Conservation (phyloP, 2,797 vertebrate genomes). For the Halcyon chelicuti region DNA sequence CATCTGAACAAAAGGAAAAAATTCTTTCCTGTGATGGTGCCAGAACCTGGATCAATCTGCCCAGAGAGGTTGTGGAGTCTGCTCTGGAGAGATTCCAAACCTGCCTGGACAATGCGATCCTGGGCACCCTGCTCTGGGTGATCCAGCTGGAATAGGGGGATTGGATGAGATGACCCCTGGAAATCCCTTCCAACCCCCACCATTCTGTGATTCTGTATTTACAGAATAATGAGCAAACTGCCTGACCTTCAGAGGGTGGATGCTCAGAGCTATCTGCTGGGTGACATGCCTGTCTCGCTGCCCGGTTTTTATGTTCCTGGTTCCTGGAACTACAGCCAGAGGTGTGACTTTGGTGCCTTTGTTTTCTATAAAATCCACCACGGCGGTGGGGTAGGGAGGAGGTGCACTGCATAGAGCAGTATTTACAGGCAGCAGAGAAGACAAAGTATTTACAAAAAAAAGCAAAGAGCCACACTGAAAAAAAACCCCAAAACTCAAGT, state of each 20-base stretch:
- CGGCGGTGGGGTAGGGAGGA: fast-evolving
- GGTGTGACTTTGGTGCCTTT: background rate
- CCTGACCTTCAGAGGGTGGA: background rate
- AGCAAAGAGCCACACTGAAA: background rate
- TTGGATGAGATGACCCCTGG: too few species aligned
- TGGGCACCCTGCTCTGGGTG: too few species aligned
- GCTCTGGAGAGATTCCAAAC: too few species aligned
- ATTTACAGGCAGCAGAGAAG: background rate
- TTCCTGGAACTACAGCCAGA: background rate
- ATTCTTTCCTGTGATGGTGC: background rate
- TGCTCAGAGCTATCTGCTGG: background rate
- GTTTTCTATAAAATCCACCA: background rate
- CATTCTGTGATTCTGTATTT: background rate
- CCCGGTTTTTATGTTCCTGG: background rate
- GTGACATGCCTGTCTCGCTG: background rate
- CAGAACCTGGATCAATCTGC: too few species aligned
- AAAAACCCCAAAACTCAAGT: background rate
- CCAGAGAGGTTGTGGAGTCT: too few species aligned
- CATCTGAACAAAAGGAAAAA: background rate
- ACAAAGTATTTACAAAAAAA: background rate
- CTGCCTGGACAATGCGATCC: too few species aligned
- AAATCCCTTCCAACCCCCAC: too few species aligned
- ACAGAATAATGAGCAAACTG: background rate
- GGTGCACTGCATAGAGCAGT: background rate
- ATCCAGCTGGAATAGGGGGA: too few species aligned